Percentiles rank a stretch among this genome's conserved stretches.
Evolutionary conservation across 64 coral and sea anemone genomes (phyloP).

Genomic region (Actinia tenebrosa): DNA sequence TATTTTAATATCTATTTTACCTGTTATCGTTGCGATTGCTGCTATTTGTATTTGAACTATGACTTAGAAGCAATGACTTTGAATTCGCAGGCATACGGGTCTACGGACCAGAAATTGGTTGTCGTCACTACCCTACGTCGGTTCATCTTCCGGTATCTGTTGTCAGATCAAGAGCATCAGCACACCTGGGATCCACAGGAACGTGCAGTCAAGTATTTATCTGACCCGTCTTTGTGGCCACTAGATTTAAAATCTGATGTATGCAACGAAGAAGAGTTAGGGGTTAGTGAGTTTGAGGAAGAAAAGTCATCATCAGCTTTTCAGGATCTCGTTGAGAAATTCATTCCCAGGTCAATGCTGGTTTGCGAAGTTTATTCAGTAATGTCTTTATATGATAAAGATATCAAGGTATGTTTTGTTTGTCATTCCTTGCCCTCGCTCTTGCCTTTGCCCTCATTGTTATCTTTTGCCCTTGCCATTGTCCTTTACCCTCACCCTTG

Average conservation of each 20-base stretch:
- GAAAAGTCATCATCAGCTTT: neutral
- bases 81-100: neutral
- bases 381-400: neutral
- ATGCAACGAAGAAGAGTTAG: neutral
- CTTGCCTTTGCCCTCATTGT: no score
- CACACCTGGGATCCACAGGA: slow-evolving; percentile 17
- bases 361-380: slow-evolving; percentile 3
- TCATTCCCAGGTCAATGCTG: neutral
- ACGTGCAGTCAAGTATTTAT: slow-evolving; percentile 22
- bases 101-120: neutral
- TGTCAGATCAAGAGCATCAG: slow-evolving; percentile 26
- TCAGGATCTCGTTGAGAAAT: neutral
- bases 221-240: slow-evolving; percentile 78
- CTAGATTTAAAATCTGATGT: slow-evolving; percentile 3
- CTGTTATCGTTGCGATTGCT: no score
- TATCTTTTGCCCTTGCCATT: no score
- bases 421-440: no score
- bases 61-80: neutral
- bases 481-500: no score
- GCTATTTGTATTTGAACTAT: neutral
- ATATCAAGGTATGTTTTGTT: slow-evolving; percentile 1
- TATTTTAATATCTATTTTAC: no score
- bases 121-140: slow-evolving; percentile 57
- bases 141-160: slow-evolving; percentile 80
- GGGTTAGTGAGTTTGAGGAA: neutral